Percentiles rank a stretch among this genome's conserved stretches.
Conservation (phyloP, 2,888 invertebrate species). For the Leptopilina myrica region DNA sequence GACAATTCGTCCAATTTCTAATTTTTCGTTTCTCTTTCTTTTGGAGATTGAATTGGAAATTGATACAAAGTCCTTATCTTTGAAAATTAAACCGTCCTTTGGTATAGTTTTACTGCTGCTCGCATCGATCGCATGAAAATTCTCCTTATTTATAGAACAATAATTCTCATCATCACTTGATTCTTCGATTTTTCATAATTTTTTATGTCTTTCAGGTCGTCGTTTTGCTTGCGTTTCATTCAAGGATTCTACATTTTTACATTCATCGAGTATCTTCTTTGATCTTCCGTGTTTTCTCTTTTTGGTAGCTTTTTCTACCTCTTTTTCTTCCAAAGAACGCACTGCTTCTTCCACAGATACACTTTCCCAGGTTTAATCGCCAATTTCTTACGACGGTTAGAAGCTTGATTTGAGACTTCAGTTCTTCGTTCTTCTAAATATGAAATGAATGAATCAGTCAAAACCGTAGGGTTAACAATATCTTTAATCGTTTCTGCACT, state of each 20-base stretch:
- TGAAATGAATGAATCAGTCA: conserved; percentile 9
- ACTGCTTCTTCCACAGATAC: conserved; percentile 3
- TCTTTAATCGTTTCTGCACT: conserved; percentile 1
- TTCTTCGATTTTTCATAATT: conserved; percentile 5
- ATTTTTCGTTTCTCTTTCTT: conserved; percentile 2
- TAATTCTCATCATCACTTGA: not conserved
- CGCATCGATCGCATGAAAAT: not conserved
- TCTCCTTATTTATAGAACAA: not conserved
- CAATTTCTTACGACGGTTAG: conserved; percentile 30
- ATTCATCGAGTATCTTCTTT: conserved; percentile 2
- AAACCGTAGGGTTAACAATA: conserved; percentile 8
- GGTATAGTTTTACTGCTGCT: not conserved
- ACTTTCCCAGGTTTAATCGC: conserved; percentile 7
- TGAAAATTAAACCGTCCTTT: not conserved
- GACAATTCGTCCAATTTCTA: not conserved
- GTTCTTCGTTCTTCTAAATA: conserved; percentile 18
- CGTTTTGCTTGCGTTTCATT: conserved; percentile 7
- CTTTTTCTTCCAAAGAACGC: conserved; percentile 5
- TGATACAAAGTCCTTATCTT: not conserved
- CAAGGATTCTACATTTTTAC: conserved; percentile 15
- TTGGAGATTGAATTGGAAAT: not conserved
- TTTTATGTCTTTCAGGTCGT: conserved; percentile 13
- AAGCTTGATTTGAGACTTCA: not conserved
- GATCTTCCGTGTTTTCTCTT: conserved; percentile 22
- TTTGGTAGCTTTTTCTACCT: not conserved